Conservation (phyloP, 2,113 vertebrate genomes). For the Sus scrofa region DNA sequence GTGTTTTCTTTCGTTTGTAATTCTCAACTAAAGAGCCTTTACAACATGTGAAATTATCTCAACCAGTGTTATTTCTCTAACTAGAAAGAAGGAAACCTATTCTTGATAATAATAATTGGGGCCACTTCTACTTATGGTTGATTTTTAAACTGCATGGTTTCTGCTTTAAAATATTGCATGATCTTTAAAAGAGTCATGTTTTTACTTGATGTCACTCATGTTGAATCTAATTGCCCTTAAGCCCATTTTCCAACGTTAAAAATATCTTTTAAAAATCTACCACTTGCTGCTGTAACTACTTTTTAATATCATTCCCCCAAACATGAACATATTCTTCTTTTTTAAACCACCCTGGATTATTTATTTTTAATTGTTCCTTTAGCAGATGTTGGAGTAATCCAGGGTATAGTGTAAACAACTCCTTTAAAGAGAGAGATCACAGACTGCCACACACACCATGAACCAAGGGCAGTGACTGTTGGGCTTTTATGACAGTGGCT, state of each 20-base stretch:
- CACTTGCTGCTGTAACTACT: slow-evolving; percentile 78
- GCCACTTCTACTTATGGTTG: slow-evolving; percentile 37
- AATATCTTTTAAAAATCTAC: slow-evolving; percentile 62
- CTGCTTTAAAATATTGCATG: slow-evolving; percentile 5
- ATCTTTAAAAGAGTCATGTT: slow-evolving; percentile 17
- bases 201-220: background rate
- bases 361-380: slow-evolving; percentile 87
- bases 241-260: slow-evolving; percentile 8
- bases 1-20: slow-evolving; percentile 68
- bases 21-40: slow-evolving; percentile 65
- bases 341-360: slow-evolving; percentile 84
- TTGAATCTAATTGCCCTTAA: slow-evolving; percentile 56
- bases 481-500: background rate
- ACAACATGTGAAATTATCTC: slow-evolving; percentile 4
- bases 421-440: slow-evolving; percentile 74
- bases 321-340: slow-evolving; percentile 81
- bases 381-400: slow-evolving; percentile 87
- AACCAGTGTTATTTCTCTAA: background rate
- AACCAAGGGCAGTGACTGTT: background rate
- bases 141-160: slow-evolving; percentile 54
- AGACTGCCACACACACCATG: slow-evolving; percentile 55
- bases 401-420: slow-evolving; percentile 78
- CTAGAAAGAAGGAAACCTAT: slow-evolving; percentile 52
- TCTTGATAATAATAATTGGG: slow-evolving; percentile 28
- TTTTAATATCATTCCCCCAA: slow-evolving; percentile 70